Evolutionary conservation across 2,888 invertebrate genomes (phyloP).

Genomic region (Syritta pipiens): DNA sequence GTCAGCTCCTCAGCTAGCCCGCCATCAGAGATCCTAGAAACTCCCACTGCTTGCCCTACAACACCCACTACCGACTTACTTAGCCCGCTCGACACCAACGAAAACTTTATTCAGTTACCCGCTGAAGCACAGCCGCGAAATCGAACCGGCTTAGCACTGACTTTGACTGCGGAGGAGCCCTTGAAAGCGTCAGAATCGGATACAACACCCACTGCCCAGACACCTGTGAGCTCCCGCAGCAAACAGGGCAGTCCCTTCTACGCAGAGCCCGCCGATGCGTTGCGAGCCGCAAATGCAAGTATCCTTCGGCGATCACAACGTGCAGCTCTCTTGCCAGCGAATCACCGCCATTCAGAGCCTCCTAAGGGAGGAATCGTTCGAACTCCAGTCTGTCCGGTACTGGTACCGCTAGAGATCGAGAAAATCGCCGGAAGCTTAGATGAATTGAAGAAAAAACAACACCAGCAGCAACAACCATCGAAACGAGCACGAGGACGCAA

Average conservation of each 20-base stretch:
- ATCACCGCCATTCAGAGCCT: slow-evolving; percentile 84
- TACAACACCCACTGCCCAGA: slow-evolving; percentile 76
- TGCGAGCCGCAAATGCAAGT: slow-evolving; percentile 80
- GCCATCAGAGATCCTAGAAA: slow-evolving; percentile 62
- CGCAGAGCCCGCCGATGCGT: slow-evolving; percentile 92
- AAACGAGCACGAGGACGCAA: slow-evolving; percentile 78
- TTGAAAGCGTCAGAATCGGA: slow-evolving; percentile 74
- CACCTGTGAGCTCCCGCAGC: slow-evolving; percentile 75
- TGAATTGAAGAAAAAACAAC: slow-evolving; percentile 81
- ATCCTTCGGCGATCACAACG: slow-evolving; percentile 78
- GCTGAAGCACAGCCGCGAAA: slow-evolving; percentile 75
- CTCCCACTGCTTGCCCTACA: slow-evolving; percentile 58
- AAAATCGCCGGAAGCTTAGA: slow-evolving; percentile 79
- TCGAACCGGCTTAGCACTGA: slow-evolving; percentile 75
- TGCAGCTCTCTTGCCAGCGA: slow-evolving; percentile 76
- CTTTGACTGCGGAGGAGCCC: slow-evolving; percentile 73
- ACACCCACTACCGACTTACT: slow-evolving; percentile 60
- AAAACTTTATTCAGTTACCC: slow-evolving; percentile 75
- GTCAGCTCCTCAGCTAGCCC: slow-evolving; percentile 72
- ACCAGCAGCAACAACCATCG: slow-evolving; percentile 71
- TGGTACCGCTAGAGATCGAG: slow-evolving; percentile 81
- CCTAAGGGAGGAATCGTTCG: slow-evolving; percentile 78
- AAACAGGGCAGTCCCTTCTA: slow-evolving; percentile 93
- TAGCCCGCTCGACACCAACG: slow-evolving; percentile 71
- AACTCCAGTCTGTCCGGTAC: slow-evolving; percentile 81